These are phyloP conservation scores for Steatornis caripensis DNA, from an alignment of 2,113 vertebrate genomes.

Conservation along the genomic window DNA sequence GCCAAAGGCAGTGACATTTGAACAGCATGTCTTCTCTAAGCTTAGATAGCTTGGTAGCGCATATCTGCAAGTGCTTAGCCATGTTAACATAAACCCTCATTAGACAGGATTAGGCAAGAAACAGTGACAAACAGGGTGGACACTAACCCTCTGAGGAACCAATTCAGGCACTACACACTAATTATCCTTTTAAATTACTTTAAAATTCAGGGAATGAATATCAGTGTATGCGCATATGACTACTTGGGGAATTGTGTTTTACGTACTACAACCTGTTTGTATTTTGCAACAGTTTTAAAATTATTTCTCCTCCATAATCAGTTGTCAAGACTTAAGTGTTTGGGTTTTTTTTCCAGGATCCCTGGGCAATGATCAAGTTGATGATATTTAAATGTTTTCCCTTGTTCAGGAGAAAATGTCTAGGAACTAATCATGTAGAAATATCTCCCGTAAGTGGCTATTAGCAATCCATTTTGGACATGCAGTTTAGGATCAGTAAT, in stretches of 20 bases:
- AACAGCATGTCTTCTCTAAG: constrained; percentile 82
- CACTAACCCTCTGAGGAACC: constrained; percentile 85
- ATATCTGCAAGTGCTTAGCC: constrained; percentile 85
- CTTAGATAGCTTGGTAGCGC: constrained; percentile 80
- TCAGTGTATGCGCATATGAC: constrained; percentile 36
- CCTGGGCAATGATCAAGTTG: not conserved
- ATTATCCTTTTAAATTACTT: constrained; percentile 86
- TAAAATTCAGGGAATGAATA: constrained; percentile 34
- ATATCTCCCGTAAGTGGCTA: not conserved
- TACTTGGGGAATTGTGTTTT: constrained; percentile 30
- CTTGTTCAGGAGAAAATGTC: not conserved
- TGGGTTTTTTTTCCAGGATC: not conserved
- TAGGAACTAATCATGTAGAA: not conserved
- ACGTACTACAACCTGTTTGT: constrained; percentile 59
- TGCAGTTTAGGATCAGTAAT: not conserved
- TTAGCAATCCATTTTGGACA: not conserved
- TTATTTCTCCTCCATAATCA: not conserved
- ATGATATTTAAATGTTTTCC: not conserved
- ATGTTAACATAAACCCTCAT: constrained; percentile 97
- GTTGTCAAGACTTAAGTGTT: not conserved
- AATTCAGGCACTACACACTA: constrained; percentile 73
- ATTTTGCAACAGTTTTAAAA: constrained; percentile 43
- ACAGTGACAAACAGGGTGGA: constrained; percentile 89
- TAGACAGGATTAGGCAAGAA: constrained; percentile 90
- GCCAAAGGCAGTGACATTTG: constrained; percentile 82